Evolutionary conservation across 2,888 invertebrate species (phyloP).

Genomic region (Drosophila buzzatii): DNA sequence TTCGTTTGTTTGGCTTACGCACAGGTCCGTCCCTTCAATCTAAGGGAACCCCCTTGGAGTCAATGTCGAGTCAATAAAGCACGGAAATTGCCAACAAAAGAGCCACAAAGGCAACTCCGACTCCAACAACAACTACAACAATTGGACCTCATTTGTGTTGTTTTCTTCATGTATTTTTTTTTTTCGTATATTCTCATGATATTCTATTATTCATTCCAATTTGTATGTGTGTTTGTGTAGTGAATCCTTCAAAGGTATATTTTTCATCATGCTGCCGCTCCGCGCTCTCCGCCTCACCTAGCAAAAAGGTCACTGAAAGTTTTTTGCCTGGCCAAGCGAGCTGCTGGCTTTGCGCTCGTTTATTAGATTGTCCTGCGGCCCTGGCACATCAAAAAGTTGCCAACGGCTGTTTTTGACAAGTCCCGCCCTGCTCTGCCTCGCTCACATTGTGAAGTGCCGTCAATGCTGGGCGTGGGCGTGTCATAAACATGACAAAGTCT

Average conservation of each 20-base stretch:
- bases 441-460: slow-evolving; percentile 54
- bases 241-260: slow-evolving; percentile 71
- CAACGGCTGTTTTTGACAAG: slow-evolving; percentile 74
- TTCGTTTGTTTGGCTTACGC: slow-evolving; percentile 61
- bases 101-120: slow-evolving; percentile 43
- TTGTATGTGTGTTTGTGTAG: slow-evolving; percentile 35
- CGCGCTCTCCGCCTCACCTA: slow-evolving; percentile 7
- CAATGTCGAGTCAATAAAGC: slow-evolving; percentile 67
- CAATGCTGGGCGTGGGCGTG: slow-evolving; percentile 45
- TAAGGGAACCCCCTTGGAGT: slow-evolving; percentile 39
- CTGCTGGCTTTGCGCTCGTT: slow-evolving; percentile 55
- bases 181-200: slow-evolving; percentile 59
- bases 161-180: slow-evolving; percentile 36
- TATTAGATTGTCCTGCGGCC: slow-evolving; percentile 72
- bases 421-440: not conserved
- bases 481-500: slow-evolving; percentile 73
- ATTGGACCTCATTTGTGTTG: slow-evolving; percentile 66
- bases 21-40: slow-evolving; percentile 21
- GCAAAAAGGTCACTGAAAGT: slow-evolving; percentile 70
- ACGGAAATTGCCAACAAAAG: slow-evolving; percentile 64
- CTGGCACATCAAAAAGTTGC: slow-evolving; percentile 72
- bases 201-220: slow-evolving; percentile 79
- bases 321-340: slow-evolving; percentile 50
- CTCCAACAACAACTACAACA: slow-evolving; percentile 18
- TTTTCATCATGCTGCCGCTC: slow-evolving; percentile 58